A percentile compares a stretch with the other conserved stretches of the same genome.
phyloP scores from a whole-genome alignment of 2,888 invertebrate species.

The Mactromeris polynyma region DNA sequence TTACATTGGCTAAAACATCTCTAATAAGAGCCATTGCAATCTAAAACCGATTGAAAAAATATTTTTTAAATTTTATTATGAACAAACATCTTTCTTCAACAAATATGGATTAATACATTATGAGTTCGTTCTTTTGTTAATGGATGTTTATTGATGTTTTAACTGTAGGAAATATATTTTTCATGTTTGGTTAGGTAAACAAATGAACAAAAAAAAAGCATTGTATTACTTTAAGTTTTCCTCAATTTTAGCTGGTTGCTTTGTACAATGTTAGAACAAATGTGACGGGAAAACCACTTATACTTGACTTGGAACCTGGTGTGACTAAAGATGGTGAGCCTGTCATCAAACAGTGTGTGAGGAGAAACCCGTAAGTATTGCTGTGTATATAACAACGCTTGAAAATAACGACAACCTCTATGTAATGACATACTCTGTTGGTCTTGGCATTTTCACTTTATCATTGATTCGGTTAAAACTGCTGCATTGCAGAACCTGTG shows the following conservation, averaged over 20 bases:
- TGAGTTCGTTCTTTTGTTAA: no score
- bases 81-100: neutral
- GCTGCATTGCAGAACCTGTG: neutral
- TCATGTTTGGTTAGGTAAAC: no score
- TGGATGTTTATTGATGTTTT: no score
- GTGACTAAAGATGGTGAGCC: neutral
- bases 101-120: neutral
- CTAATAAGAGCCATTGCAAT: no score
- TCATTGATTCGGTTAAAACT: neutral
- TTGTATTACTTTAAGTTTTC: neutral
- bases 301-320: neutral
- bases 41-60: no score
- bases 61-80: neutral
- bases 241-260: constrained; percentile 27
- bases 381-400: neutral
- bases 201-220: neutral
- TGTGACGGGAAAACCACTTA: neutral
- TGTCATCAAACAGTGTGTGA: neutral
- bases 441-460: neutral
- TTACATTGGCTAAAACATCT: no score
- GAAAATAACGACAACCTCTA: no score
- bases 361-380: constrained; percentile 24
- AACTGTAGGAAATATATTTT: no score
- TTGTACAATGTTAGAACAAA: constrained; percentile 38
- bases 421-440: neutral